Base-by-base conservation (phyloP, 2,113 vertebrate species). In the Albula goreensis region DNA sequence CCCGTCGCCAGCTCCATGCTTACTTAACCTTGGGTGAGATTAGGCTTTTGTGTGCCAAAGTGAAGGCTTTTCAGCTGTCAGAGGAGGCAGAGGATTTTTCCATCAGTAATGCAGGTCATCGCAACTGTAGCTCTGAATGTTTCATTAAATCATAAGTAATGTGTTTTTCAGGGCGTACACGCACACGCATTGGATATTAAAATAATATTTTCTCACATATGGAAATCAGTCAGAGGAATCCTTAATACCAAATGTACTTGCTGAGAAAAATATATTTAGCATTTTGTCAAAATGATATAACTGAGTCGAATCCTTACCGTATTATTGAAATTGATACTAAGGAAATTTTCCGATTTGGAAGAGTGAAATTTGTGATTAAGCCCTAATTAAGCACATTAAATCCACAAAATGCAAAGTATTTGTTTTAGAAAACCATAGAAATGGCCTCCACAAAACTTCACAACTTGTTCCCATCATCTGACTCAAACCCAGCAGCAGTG, bases 1-100 rank as follows among this genome's bases (percentile, higher is more conserved):
- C 22, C 22, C 22, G n/a, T 13, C 56, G 22, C 81, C 7, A 19
- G 53, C 12, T 41, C 53, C 25, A 57, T 49, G 15, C 81, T 60
- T 60, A 83, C n/a, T 56, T 63, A 60, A 48, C 81, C 81, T 83
- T 83, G 81, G 52, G 81, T 48, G 12, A 63, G 56, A 56, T 48
- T 57, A 83, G 48, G 53, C 81, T 41, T 48, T 83, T 63, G 31
- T 83, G 53, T 60, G n/a, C 53, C 56, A 83, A 60, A 41, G 81
- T 13, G 53, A 83, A 63, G 52, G 81, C 31, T 83, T 51, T 57
- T 82, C 63, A 82, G 3, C 31, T 82, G 22, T 50, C 81, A 83
- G 41, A 63, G 31, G 57, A 57, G 31, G 11, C 3, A 5, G 53
- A 81, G 17, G 3, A 52, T 19, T 25, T 81, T 80, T 53, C 50